Base-by-base conservation (phyloP, 2,113 vertebrate genomes). In the Oreamnos americanus region DNA sequence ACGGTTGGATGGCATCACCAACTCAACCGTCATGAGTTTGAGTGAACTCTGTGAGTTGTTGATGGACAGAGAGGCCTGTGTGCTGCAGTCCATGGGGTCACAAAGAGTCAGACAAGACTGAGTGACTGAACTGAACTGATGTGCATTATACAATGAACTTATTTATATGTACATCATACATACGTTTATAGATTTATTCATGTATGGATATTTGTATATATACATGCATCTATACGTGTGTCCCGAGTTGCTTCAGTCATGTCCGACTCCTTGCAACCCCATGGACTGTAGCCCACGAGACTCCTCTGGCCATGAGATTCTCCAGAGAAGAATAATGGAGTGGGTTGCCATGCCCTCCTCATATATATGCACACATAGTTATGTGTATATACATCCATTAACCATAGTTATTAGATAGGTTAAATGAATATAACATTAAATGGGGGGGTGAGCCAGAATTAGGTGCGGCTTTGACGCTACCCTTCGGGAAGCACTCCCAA, bases 11-110 rank as follows among this genome's bases (percentile, higher is more conserved):
- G 19, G 2, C 21, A 74, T 74, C 10, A 6, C 67, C 1, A 3
- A 74, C 21, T 74, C 36, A 39, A 25, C 39, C 36, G 67, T 25
- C 67, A 23, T 74, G 67, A 25, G 67, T 74, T 6, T 74, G 67
- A 39, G 21, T 23, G 23, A 25, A 6, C 19, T 25, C 67, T 0
- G 0, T 11, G 67, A 39, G 67, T 25, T 23, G 67, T 0, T 39
- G n/a, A 74, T 12, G 19, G 67, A 39, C 67, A 39, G 16, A 2
- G 67, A 74, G 67, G 67, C 10, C 10, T 39, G n/a, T 0, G 2
- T 39, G 10, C 5, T 39, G 19, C 5, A 74, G n/a, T 71, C 67
- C 67, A 39, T 39, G 67, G n/a, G 62, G n/a, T 71, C 5, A 11
- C n/a, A 39, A 39, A 71, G n/a, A 71, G n/a, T 23, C 10, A 2